Evolutionary conservation across 2,797 vertebrate genomes (phyloP).

Genomic region (Apogon talboti): DNA sequence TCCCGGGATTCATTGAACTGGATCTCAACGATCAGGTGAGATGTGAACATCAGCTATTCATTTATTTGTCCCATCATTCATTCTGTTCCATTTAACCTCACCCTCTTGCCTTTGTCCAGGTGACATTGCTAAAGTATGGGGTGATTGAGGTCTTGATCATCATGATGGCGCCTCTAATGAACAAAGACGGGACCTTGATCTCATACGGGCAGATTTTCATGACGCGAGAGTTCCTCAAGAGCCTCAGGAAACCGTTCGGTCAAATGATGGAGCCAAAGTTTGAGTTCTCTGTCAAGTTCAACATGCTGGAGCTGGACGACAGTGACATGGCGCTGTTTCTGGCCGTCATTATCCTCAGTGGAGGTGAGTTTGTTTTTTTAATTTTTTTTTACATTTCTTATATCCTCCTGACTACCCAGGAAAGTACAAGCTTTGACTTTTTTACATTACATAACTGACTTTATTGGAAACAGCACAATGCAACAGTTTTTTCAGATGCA

Average conservation of each 20-base stretch:
- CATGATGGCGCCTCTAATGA: conserved; percentile 97
- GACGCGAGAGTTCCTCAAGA: conserved; percentile 98
- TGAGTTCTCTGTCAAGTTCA: conserved; percentile 98
- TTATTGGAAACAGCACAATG: too few relatives aligned
- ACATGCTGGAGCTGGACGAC: conserved; percentile 96
- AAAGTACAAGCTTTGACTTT: too few relatives aligned
- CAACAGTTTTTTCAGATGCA: too few relatives aligned
- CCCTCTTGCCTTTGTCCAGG: conserved; percentile 74
- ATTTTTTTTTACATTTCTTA: not conserved
- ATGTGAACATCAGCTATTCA: not conserved
- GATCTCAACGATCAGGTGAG: conserved; percentile 96
- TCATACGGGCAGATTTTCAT: conserved; percentile 98
- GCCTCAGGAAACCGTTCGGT: conserved; percentile 94
- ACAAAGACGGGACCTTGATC: conserved; percentile 97
- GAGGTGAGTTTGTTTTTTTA: conserved; percentile 84
- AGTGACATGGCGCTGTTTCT: conserved; percentile 97
- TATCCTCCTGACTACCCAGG: too few relatives aligned
- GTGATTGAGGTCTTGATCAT: conserved; percentile 98
- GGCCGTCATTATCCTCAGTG: conserved; percentile 98
- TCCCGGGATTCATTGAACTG: conserved; percentile 94
- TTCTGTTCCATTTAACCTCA: not conserved
- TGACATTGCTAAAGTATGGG: conserved; percentile 95
- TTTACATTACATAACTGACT: too few relatives aligned
- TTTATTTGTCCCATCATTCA: not conserved
- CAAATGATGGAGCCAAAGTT: conserved; percentile 99